phyloP scores from a whole-genome alignment of 2,113 vertebrate genomes.

The Bos taurus region ARS-UCD2.0 NC_037332.1:110731001-110731500 shows the following conservation, averaged over 20 bases:
- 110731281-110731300: neutral
- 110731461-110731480: neutral
- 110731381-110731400: slow-evolving; percentile 57
- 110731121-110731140: neutral
- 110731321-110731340: neutral
- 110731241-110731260: neutral
- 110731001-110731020: neutral
- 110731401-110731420: slow-evolving; percentile 58
- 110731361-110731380: slow-evolving; percentile 60
- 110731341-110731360: slow-evolving; percentile 64
- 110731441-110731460: slow-evolving; percentile 34
- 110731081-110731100: neutral
- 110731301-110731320: slow-evolving; percentile 40
- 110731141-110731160: neutral
- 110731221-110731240: neutral
- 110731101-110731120: too few species aligned
- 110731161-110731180: neutral
- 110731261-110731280: neutral
- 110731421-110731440: slow-evolving; percentile 37
- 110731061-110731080: neutral
- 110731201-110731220: neutral
- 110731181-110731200: neutral
- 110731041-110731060: neutral
- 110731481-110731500: slow-evolving; percentile 53
- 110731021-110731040: neutral